Conservation (phyloP, 2,888 invertebrate species). For the Agapostemon virescens region DNA sequence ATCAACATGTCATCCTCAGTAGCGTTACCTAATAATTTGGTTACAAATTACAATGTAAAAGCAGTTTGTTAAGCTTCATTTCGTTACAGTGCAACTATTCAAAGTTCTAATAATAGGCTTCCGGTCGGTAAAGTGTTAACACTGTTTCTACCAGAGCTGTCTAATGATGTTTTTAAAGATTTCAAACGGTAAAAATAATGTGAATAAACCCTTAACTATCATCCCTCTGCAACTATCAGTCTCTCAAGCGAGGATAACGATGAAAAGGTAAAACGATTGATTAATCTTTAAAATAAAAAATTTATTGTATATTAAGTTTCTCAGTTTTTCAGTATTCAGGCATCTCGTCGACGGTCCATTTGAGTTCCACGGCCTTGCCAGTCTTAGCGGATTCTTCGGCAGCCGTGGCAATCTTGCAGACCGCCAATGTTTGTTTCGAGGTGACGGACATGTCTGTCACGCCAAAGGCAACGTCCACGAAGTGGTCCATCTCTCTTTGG, state of each 20-base stretch:
- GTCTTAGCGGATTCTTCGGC: conserved; percentile 83
- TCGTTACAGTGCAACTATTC: too few relatives aligned
- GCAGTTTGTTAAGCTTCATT: too few relatives aligned
- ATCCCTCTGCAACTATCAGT: not conserved
- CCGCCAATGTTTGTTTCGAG: conserved; percentile 82
- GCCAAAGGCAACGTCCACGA: conserved; percentile 83
- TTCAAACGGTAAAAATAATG: too few relatives aligned
- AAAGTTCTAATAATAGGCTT: too few relatives aligned
- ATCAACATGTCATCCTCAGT: too few relatives aligned
- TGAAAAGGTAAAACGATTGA: not conserved
- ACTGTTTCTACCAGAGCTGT: not conserved
- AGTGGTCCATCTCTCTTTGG: conserved; percentile 83
- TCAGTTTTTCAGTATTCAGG: conserved; percentile 64
- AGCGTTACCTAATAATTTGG: too few relatives aligned
- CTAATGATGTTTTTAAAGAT: too few relatives aligned
- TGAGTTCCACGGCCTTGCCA: conserved; percentile 81
- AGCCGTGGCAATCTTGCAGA: conserved; percentile 83
- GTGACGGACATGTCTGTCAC: conserved; percentile 79
- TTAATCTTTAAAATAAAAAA: not conserved
- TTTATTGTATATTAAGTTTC: not conserved
- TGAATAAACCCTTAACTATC: not conserved
- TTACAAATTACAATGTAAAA: too few relatives aligned
- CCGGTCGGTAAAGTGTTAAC: too few relatives aligned
- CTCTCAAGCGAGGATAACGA: too few relatives aligned
- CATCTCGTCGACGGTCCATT: conserved; percentile 81